Conservation (phyloP, 2,113 vertebrate genomes). For the Piaya cayana region DNA sequence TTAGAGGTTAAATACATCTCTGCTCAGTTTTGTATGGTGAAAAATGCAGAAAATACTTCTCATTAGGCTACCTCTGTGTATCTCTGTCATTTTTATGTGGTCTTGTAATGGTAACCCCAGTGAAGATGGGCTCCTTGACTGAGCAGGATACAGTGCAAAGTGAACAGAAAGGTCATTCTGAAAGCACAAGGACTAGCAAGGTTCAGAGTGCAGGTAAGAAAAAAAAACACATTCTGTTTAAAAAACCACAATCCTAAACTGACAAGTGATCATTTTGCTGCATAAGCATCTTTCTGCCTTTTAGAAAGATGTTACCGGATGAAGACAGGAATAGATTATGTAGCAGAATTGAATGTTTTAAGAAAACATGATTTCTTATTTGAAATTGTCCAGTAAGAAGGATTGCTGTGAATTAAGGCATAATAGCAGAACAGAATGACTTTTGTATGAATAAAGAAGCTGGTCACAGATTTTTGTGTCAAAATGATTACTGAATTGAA, state of each 20-base stretch:
- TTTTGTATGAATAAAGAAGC: conserved; percentile 12
- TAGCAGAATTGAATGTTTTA: background rate
- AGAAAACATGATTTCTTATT: conserved; percentile 37
- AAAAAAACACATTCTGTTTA: background rate
- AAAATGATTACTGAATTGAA: background rate
- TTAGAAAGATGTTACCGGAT: background rate
- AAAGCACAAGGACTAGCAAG: background rate
- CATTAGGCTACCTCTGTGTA: background rate
- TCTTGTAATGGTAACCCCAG: background rate
- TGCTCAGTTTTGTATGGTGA: background rate
- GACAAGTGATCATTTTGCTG: background rate
- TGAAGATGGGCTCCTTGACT: background rate
- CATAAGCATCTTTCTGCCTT: background rate
- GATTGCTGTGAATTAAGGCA: background rate
- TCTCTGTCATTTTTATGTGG: background rate
- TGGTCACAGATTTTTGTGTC: background rate
- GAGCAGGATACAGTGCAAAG: background rate
- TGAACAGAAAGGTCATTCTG: background rate
- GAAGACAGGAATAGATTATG: background rate
- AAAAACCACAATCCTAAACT: background rate
- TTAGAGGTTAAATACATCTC: background rate
- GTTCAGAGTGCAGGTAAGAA: background rate
- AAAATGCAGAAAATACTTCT: background rate
- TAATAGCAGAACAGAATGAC: background rate
- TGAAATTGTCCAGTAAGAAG: conserved; percentile 28